phyloP scores from a whole-genome alignment of 2,113 vertebrate genomes.

The Solea senegalensis region DNA sequence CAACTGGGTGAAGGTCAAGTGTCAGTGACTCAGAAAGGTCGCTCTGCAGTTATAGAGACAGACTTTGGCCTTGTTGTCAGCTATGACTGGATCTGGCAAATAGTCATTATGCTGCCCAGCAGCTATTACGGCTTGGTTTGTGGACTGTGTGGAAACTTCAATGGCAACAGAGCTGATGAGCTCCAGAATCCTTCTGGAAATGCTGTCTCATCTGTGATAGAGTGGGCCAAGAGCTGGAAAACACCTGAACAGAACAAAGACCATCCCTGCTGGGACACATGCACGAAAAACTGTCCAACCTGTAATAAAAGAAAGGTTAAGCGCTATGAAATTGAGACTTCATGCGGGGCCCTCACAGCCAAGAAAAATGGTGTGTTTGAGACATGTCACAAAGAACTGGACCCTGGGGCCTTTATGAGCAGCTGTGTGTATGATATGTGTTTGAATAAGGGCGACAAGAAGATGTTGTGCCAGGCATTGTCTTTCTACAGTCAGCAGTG shows the following conservation, averaged over 20 bases:
- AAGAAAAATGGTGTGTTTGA: constrained; percentile 69
- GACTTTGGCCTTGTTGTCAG: constrained; percentile 80
- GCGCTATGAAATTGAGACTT: constrained; percentile 63
- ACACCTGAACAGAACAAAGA: constrained; percentile 56
- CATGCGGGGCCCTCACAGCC: constrained; percentile 76
- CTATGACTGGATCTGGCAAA: constrained; percentile 73
- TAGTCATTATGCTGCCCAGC: constrained; percentile 73
- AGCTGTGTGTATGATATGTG: constrained; percentile 81
- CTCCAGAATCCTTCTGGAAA: constrained; percentile 56
- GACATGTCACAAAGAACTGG: constrained; percentile 70
- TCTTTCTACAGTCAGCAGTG: constrained; percentile 76
- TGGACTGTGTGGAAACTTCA: constrained; percentile 88
- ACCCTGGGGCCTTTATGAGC: constrained; percentile 69
- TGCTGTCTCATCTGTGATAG: constrained; percentile 42
- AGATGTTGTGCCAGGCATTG: constrained; percentile 76
- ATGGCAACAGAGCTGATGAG: constrained; percentile 67
- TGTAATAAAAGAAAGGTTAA: constrained; percentile 48
- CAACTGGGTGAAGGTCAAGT: constrained; percentile 41
- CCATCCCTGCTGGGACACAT: constrained; percentile 67
- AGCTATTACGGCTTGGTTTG: constrained; percentile 77
- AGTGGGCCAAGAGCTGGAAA: constrained; percentile 81
- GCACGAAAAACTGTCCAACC: constrained; percentile 64
- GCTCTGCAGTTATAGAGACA: constrained; percentile 54
- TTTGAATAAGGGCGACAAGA: constrained; percentile 72
- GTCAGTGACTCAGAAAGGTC: constrained; percentile 61